Conservation (phyloP, 2,113 vertebrate genomes). For the Larimichthys crocea region DNA sequence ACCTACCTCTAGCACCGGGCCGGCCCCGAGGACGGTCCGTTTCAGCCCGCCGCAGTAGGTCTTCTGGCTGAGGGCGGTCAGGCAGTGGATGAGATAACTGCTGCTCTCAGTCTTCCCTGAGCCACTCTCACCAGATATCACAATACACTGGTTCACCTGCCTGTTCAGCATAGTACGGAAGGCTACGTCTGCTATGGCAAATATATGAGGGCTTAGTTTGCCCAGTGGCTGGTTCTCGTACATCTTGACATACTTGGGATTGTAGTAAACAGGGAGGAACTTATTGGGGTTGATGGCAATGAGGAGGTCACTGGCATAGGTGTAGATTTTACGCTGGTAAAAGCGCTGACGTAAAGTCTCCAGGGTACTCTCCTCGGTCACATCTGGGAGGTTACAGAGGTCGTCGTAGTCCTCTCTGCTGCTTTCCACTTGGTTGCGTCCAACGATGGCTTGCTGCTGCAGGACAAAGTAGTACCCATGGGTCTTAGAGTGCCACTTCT, state of each 20-base stretch:
- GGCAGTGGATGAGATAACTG: constrained; percentile 96
- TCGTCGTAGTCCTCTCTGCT: constrained; percentile 85
- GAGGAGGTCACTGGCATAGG: constrained; percentile 91
- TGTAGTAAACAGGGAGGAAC: constrained; percentile 96
- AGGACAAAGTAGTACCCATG: constrained; percentile 92
- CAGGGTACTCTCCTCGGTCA: constrained; percentile 87
- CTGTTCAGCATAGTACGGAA: constrained; percentile 92
- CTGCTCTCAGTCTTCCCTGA: constrained; percentile 97
- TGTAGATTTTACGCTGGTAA: constrained; percentile 91
- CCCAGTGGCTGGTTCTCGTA: constrained; percentile 95
- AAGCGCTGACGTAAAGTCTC: constrained; percentile 89
- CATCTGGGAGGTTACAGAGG: constrained; percentile 88
- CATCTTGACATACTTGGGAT: constrained; percentile 95
- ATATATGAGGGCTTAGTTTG: constrained; percentile 93
- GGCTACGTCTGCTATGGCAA: constrained; percentile 91
- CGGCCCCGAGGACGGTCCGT: constrained; percentile 93
- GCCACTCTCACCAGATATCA: constrained; percentile 94
- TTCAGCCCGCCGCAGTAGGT: constrained; percentile 91
- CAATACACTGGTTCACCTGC: constrained; percentile 91
- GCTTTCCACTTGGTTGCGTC: constrained; percentile 70
- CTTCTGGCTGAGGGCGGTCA: constrained; percentile 94
- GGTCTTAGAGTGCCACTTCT: constrained; percentile 85
- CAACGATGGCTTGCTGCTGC: constrained; percentile 79
- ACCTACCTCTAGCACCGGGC: constrained; percentile 94
- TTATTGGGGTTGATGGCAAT: constrained; percentile 95